Evolutionary conservation across 2,113 vertebrate genomes (phyloP), one percentile per base, ranked within the genome.

Genomic region (Oostethus manadensis): DNA sequence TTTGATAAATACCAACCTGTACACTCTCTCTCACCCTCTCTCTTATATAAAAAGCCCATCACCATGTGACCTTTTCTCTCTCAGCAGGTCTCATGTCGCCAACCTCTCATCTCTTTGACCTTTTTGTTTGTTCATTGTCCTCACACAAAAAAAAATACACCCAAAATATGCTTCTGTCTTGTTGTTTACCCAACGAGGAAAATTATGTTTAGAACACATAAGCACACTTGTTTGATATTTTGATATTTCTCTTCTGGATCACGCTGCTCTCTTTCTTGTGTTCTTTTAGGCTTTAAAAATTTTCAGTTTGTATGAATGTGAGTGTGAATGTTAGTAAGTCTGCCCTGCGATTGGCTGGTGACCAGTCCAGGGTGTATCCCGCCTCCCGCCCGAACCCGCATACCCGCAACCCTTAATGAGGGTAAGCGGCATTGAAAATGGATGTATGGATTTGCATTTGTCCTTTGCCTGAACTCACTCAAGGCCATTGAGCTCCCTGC

Each of bases 31-130:
- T 26, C 3, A 5, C 23, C 23, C 23, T 26, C 22, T 26, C 23
- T 16, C 49, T 47, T 46, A 18, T 16, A 51, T 20, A 46, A 29
- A 35, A n/a, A 45, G 6, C 0, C 18, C 17, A 40, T 17, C n/a
- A 57, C 51, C 53, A 33, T 45, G 15, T 64, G 64, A 77, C 74
- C 74, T 77, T 76, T 66, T 54, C 23, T 18, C 48, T 46, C 65
- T 56, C 65, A 26, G 69, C 60, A 35, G 68, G 60, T 35, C 48
- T 61, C 15, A 6, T 75, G 62, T 70, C 15, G 29, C 57, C 23
- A 26, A 8, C 53, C 20, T 47, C 50, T 53, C 17, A n/a, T 40
- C 20, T 17, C 3, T 1, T 4, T 71, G 68, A 65, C 68, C 74
- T 71, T 71, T 67, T 9, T 10, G 26, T 58, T 29, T 51, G 8